Evolutionary conservation across 1,140 invertebrate species (phyloP), one percentile per base, ranked within the genome.

Genomic region (Tigriopus japonicus): DNA sequence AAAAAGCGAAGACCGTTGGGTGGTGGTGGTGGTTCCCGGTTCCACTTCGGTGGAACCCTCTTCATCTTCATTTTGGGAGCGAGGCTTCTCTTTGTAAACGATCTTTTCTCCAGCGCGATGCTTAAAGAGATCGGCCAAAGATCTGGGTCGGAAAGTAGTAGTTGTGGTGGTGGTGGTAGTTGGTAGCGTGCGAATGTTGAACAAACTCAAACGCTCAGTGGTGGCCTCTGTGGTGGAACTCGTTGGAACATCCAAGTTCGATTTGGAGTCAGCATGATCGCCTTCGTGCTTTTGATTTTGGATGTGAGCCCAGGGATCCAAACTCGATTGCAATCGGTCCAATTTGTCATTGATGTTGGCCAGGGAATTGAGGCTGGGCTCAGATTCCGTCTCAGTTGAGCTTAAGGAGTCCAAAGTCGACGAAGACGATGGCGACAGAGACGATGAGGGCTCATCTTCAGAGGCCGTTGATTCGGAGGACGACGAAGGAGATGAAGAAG

Each of bases 241-340:
- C 1, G 1, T 21, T 15, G 52, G 35, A 17, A 19, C 45, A n/a
- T 28, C 21, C 13, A 24, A 42, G 13, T 23, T 9, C n/a, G 35
- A 15, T 51, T 28, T 42, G 17, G 41, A 19, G 41, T 14, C 41
- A 13, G n/a, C 45, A 15, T 49, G 45, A 49, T 17, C 45, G 21
- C 21, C 10, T 12, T 49, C 45, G n/a, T 49, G n/a, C 45, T 49
- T 49, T 12, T 49, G 45, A 49, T 15, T 21, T 14, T 58, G 40
- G 55, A 58, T 58, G n/a, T 42, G 24, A 42, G 55, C 55, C 55
- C 55, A 58, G 24, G 55, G 55, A 40, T 58, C 55, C n/a, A 58
- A 23, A 23, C 40, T 58, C 12, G 55, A 58, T 23, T 58, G 55
- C 13, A 58, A 24, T 23, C 55, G 49, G 21, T 58, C 55, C 55